These are phyloP conservation scores for Anthoscopus minutus DNA, from an alignment of 2,113 vertebrate species.

Conservation along the genomic window DNA sequence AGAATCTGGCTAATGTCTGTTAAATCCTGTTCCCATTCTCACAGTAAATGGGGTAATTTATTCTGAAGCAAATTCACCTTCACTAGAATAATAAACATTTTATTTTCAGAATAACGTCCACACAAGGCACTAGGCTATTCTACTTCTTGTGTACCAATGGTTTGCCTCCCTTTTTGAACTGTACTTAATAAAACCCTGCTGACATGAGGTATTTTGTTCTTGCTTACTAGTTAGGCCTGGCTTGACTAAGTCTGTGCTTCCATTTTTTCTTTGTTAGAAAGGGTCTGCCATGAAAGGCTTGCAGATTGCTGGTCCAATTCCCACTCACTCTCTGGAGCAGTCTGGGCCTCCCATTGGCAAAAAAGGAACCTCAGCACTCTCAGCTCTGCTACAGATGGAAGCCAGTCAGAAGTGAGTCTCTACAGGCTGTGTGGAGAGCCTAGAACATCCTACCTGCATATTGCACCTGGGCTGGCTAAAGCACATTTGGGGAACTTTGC, in stretches of 20 bases:
- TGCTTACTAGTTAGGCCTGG: background rate
- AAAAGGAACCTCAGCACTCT: slow-evolving; percentile 91
- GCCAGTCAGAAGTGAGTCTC: slow-evolving; percentile 92
- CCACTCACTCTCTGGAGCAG: slow-evolving; percentile 80
- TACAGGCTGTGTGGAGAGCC: background rate
- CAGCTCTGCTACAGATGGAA: slow-evolving; percentile 92
- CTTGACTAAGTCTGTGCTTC: background rate
- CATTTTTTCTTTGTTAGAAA: slow-evolving; percentile 70
- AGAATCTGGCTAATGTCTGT: background rate
- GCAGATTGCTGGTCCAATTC: slow-evolving; percentile 80
- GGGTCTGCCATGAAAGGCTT: slow-evolving; percentile 86
- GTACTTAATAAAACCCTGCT: background rate
- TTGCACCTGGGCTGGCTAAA: background rate
- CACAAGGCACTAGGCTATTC: background rate
- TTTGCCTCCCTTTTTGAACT: background rate
- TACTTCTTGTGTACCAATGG: background rate
- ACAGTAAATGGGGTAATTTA: background rate
- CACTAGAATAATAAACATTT: background rate
- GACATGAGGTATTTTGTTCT: background rate
- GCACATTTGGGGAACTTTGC: background rate
- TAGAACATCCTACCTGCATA: background rate
- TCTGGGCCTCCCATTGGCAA: slow-evolving; percentile 82
- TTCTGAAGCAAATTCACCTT: background rate
- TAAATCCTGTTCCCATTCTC: background rate
- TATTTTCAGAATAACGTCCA: background rate